Evolutionary conservation across 2,797 vertebrate genomes (phyloP).

Genomic region (Nyctibius grandis): DNA sequence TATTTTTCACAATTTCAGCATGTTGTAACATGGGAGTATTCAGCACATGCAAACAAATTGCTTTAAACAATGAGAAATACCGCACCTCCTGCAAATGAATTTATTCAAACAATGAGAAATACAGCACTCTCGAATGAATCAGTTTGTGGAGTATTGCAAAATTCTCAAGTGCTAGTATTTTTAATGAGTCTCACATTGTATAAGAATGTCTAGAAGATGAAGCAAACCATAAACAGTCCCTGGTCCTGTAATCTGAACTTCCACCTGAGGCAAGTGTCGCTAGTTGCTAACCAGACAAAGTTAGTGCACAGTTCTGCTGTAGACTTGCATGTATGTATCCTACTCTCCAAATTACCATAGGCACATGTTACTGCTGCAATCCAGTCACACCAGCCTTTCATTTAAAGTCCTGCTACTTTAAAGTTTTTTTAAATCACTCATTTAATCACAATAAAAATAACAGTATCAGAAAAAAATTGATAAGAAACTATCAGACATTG

Average conservation of each 20-base stretch:
- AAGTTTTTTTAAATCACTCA: neutral
- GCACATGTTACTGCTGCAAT: neutral
- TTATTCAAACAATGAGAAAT: conserved; percentile 25
- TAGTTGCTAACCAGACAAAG: neutral
- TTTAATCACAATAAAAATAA: neutral
- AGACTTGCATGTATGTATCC: neutral
- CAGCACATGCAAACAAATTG: conserved; percentile 24
- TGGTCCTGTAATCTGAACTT: neutral
- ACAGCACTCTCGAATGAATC: conserved; percentile 12
- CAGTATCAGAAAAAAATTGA: neutral
- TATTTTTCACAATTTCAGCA: conserved; percentile 49
- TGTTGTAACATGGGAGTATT: neutral
- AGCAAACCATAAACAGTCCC: neutral
- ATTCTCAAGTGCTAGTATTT: neutral
- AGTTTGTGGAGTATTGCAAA: conserved; percentile 5
- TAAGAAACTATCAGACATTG: neutral
- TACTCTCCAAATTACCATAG: neutral
- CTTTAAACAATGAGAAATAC: conserved; percentile 45
- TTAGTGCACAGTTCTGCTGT: neutral
- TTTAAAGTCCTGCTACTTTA: neutral
- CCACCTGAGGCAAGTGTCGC: neutral
- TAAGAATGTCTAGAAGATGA: neutral
- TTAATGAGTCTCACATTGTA: neutral
- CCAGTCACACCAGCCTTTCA: neutral
- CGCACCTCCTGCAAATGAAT: neutral